Evolutionary conservation across 37 sponge, comb jelly and placozoan genomes (phyloP).

Genomic region (Trichoplax adhaerens): DNA sequence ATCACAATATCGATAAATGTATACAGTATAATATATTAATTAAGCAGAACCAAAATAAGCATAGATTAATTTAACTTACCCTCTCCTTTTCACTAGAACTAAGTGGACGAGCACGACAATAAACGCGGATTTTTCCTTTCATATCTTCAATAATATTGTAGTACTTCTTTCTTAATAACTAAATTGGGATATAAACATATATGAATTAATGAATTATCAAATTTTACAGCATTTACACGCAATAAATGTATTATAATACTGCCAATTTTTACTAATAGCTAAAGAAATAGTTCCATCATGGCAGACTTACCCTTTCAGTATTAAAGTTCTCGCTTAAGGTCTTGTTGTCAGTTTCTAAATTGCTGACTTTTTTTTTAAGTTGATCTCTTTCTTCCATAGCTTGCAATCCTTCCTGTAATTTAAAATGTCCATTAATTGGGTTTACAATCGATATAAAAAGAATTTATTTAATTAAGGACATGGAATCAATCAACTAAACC

Average conservation of each 20-base stretch:
- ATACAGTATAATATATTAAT: too few relatives aligned
- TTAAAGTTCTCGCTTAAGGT: constrained; percentile 20
- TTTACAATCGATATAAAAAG: too few relatives aligned
- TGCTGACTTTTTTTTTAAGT: not conserved
- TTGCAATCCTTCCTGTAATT: constrained; percentile 12
- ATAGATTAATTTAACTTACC: constrained; percentile 8
- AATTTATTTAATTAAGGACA: too few relatives aligned
- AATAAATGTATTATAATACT: too few relatives aligned
- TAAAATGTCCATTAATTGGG: not conserved
- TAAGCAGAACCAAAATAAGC: too few relatives aligned
- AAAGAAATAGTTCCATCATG: too few relatives aligned
- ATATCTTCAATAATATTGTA: constrained; percentile 29
- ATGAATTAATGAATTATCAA: not conserved
- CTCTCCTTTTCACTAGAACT: constrained; percentile 14
- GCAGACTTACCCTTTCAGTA: constrained; percentile 15
- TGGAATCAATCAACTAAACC: too few relatives aligned
- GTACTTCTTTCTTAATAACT: constrained; percentile 18
- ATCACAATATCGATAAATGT: too few relatives aligned
- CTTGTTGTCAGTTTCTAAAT: not conserved
- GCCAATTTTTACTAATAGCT: too few relatives aligned
- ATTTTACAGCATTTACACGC: too few relatives aligned
- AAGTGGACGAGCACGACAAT: constrained; percentile 30
- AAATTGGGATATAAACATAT: constrained; percentile 6
- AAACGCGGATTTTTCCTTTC: constrained; percentile 43
- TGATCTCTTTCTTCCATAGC: constrained; percentile 2